Percentiles rank a stretch among this genome's conserved stretches.
Conservation (phyloP, 1,140 invertebrate genomes). For the Drosophila truncata region DNA sequence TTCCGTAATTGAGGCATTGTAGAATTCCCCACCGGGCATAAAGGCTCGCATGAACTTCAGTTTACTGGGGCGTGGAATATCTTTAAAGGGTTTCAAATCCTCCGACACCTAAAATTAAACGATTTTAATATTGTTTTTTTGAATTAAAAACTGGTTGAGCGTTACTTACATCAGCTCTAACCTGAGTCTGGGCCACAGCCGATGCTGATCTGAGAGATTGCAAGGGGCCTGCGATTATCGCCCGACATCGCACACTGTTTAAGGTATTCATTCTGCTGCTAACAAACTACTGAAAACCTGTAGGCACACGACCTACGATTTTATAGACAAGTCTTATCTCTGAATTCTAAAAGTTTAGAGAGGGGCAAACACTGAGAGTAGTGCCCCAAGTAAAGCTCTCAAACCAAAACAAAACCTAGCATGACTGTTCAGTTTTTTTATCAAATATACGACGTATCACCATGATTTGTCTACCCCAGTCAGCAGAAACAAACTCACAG, state of each 20-base stretch:
- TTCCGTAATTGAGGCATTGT: constrained; percentile 47
- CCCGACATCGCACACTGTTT: constrained; percentile 7
- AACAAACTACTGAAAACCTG: constrained; percentile 18
- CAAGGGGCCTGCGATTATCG: neutral
- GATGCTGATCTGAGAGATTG: constrained; percentile 19
- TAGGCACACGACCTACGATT: neutral
- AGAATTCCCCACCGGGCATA: constrained; percentile 61
- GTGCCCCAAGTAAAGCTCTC: constrained; percentile 2
- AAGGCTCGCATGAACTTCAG: constrained; percentile 56
- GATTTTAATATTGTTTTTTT: neutral
- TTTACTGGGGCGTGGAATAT: constrained; percentile 53
- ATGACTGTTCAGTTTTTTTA: constrained; percentile 30
- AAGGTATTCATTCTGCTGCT: constrained; percentile 25
- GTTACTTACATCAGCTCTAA: constrained; percentile 1
- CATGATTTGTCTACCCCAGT: constrained; percentile 4
- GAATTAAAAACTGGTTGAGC: neutral
- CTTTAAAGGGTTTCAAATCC: constrained; percentile 22
- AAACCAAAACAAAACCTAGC: constrained; percentile 31
- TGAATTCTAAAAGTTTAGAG: neutral
- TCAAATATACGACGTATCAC: constrained; percentile 4
- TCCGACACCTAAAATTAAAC: neutral
- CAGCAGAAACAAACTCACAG: constrained; percentile 5
- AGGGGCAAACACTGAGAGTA: neutral
- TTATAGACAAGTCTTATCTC: constrained; percentile 38
- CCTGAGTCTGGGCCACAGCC: constrained; percentile 9